Base-by-base conservation (phyloP, 2,888 invertebrate species). In the Digitonthophagus gazella region DNA sequence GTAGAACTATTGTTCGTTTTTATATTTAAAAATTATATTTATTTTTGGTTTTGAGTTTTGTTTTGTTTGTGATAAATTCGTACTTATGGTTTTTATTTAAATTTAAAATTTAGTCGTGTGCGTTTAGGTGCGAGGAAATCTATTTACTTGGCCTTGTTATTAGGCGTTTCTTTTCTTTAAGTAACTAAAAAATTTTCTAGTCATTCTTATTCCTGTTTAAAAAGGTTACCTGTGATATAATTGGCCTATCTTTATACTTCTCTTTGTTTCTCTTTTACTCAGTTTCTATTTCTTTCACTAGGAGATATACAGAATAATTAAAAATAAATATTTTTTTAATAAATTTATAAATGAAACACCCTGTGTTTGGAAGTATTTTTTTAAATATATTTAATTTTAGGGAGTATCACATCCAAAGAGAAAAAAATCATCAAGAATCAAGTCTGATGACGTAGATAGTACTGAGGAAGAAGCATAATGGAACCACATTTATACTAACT, bases 1-100 rank as follows among this genome's bases (percentile, higher is more conserved):
- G 61, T 61, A 61, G 61, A 61, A 61, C 68, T 65, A 65, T 67
- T 16, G 63, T 15, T 15, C 57, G 64, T 64, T 64, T 64, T 57
- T 68, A 44, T 65, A n/a, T n/a, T n/a, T 57, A n/a, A 64, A 22
- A 64, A 57, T 64, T 58, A 22, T 20, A 65, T 65, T 65, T 58
- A 61, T 64, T 44, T 22, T n/a, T 14, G 15, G 15, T 58, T 57
- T 67, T 58, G 68, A 65, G 67, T 71, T 69, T 74, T 67, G 71
- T 71, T 70, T 67, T 67, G 58, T 67, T 68, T 75, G 75, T 73
- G 73, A 75, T 75, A 74, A 67, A 69, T 57, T 72, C 67, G 75
- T 75, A 75, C 75, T 74, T 75, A 74, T 58, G 15, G 57, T 22
- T 64, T 58, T n/a, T 56, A 44, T 44, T 44, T 44, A 44, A 44